Evolutionary conservation across 1,140 invertebrate species (phyloP), one percentile per base, ranked within the genome.

Genomic region (Tetranychus cinnabarinus): DNA sequence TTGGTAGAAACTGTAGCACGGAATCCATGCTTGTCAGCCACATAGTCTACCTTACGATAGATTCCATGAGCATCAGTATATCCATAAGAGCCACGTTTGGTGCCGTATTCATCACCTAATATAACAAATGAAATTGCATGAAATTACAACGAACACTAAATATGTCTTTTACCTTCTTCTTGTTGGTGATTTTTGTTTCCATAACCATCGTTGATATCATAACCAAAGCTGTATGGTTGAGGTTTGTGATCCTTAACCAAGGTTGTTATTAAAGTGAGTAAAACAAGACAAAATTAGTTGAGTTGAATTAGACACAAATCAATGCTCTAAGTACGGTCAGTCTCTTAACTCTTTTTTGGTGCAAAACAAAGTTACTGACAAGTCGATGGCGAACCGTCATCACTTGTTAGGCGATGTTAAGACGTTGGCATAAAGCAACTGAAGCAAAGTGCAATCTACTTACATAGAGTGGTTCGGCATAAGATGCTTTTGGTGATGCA

Each of bases 1-100:
- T 50, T 58, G 4, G 63, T 64, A 31, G 39, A 36, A 31, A 73
- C 70, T 55, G 70, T 66, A 31, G 72, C 72, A 57, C 70, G 67
- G 68, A 71, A 73, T 45, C 72, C 58, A 42, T 45, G 48, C 36
- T 55, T 47, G 50, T 69, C 69, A 60, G 61, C 62, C 35, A 67
- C 56, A 66, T 67, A 48, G 42, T 70, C 67, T n/a, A 66, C 60
- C 7, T 58, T 31, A n/a, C 57, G 34, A 36, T 37, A 56, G n/a
- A 56, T 56, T 31, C 55, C 55, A 15, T 39, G 33, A 36, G 55
- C 55, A 39, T 56, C 55, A n/a, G 34, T 56, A 23, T 56, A 56
- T 39, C 55, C 55, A 33, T 56, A 56, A 33, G 55, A 56, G 13
- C 55, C 55, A 12, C 35, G 33, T 33, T 56, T 56, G 34, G 13